Evolutionary conservation across 2,888 invertebrate genomes (phyloP), one percentile per base, ranked within the genome.

Genomic region (Euzophera pinguis): DNA sequence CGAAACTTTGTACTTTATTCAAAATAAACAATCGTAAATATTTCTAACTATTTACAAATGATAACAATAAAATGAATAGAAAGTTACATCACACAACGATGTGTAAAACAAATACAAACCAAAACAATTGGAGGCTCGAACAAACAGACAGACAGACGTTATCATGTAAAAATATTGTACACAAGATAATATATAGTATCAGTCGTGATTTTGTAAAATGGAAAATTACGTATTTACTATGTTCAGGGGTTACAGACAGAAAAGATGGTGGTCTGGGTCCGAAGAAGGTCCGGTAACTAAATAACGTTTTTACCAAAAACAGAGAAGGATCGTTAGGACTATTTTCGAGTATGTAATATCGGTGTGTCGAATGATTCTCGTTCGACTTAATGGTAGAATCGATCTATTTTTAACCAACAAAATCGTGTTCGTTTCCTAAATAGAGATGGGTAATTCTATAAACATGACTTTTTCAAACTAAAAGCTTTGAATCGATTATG

Each of bases 31-130:
- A 10, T 10, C 4, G 2, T 5, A 35, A 35, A 35, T 35, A 27
- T 38, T 48, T n/a, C 27, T 54, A 17, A 7, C 3, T 45, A 6
- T 45, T 50, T 49, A 42, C 42, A 7, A 27, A 22, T 42, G 42
- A 42, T 42, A 42, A 42, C 42, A 22, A 42, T 42, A 7, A 27
- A 42, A 27, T 42, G 22, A 10, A 6, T 32, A 32, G 12, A 22
- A 27, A 16, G 9, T 22, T 42, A 42, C 22, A 42, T 42, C 42
- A 42, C 22, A 1, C 14, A 9, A 35, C 12, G 35, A 35, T 35
- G 12, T 10, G n/a, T 35, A 35, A 39, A 10, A 27, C 27, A 42
- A 42, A 42, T 27, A 42, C 42, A 22, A 41, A 41, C 27, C n/a
- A 42, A 27, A 42, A 42, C 12, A 42, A 42, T 12, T 12, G 35